Base-by-base conservation (phyloP, 2,113 vertebrate genomes). In the Hippoglossus stenolepis region DNA sequence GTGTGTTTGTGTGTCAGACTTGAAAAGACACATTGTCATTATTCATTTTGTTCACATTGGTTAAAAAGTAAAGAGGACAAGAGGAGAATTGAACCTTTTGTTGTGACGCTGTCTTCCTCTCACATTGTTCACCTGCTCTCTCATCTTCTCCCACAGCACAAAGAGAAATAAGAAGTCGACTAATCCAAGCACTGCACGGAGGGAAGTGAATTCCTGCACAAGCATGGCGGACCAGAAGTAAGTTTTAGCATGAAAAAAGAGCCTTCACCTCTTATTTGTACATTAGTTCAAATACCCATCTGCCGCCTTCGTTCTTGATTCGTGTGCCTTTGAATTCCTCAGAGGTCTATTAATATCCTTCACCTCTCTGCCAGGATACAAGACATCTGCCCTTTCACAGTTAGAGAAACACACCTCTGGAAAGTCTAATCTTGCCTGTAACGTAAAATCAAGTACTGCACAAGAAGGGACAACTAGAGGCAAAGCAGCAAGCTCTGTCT, bases 221-320 rank as follows among this genome's bases (percentile, higher is more conserved):
- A 84, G 75, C 74, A 92, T 89, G 79, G 91, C 86, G 74, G 89
- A 92, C 63, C 87, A 91, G 12, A 93, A 92, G 94, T 95, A 88
- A 94, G 94, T 89, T 73, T 58, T 12, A 56, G 45, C 21, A 60
- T 0, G 11, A 43, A 11, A 5, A n/a, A 18, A 3, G 18, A 73
- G n/a, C 28, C 3, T 68, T 80, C 35, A 11, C 31, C 17, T 71
- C 56, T n/a, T 38, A 67, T 47, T 73, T 58, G 60, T 35, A 6
- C 77, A 24, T 73, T 62, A 5, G 40, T 57, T 51, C 23, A 70
- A 70, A 64, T 47, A 53, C 66, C 73, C 47, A 47, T 84, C 38
- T 72, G 62, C 58, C 79, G 35, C 72, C 61, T 56, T 47, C 76
- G 35, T 70, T 77, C 61, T 70, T 73, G 68, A 66, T 78, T 82